These are phyloP conservation scores for Gymnocheta viridis DNA, from an alignment of 2,888 invertebrate genomes.

Conservation along the genomic window DNA sequence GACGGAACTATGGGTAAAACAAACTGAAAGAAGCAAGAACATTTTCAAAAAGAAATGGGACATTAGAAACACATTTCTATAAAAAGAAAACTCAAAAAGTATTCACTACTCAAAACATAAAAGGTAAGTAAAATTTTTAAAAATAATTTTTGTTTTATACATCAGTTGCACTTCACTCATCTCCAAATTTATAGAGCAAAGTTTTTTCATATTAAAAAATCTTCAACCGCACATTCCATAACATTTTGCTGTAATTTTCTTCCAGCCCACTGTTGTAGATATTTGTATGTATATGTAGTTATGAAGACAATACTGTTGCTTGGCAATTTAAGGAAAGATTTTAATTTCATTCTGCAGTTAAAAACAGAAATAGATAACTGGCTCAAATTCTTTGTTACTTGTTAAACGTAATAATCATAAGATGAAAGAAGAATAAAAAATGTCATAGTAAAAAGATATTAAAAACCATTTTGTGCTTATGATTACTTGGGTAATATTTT, in stretches of 20 bases:
- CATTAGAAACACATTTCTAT: too few species aligned
- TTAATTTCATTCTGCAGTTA: constrained; percentile 51
- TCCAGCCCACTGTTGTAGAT: neutral
- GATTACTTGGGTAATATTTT: constrained; percentile 15
- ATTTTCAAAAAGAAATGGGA: too few species aligned
- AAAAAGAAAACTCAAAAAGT: too few species aligned
- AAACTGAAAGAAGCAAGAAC: too few species aligned
- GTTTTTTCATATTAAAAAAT: too few species aligned
- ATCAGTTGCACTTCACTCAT: too few species aligned
- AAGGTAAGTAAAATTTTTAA: too few species aligned
- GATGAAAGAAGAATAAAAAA: neutral
- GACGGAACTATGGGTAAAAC: too few species aligned
- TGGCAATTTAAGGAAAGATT: constrained; percentile 49
- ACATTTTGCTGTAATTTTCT: neutral
- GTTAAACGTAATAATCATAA: constrained; percentile 35
- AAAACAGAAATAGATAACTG: constrained; percentile 50
- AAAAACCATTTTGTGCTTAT: constrained; percentile 48
- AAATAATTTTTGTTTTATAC: too few species aligned
- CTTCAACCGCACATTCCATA: neutral
- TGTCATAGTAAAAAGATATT: constrained; percentile 1
- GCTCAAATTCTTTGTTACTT: constrained; percentile 41
- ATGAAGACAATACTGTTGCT: constrained; percentile 39
- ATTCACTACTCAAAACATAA: too few species aligned
- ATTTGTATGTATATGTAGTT: neutral
- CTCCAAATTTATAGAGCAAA: too few species aligned